Conservation (phyloP, 2,888 invertebrate species). For the Drosophila demipolita region DNA sequence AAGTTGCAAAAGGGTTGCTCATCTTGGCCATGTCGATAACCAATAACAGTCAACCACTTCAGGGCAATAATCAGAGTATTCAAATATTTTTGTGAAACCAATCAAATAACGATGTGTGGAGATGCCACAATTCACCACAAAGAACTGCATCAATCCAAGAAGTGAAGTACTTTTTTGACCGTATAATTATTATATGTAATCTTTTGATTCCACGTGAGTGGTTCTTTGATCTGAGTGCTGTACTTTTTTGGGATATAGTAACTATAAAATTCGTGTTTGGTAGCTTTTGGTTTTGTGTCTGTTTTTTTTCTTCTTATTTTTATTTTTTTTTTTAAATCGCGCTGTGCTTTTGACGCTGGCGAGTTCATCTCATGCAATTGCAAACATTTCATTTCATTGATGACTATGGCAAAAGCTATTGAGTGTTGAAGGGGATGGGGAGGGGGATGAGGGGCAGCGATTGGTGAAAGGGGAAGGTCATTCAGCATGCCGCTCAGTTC, state of each 20-base stretch:
- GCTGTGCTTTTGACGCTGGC: not conserved
- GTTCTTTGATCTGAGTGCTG: not conserved
- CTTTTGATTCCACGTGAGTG: not conserved
- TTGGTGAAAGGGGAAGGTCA: not conserved
- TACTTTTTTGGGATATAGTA: not conserved
- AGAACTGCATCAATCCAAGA: not conserved
- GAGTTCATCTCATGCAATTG: constrained; percentile 6
- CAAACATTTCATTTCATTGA: constrained; percentile 1
- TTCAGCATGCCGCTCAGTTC: not conserved
- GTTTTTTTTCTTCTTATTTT: not conserved
- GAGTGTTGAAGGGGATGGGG: not conserved
- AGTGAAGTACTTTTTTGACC: not conserved
- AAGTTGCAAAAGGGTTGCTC: constrained; percentile 20
- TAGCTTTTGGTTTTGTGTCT: not conserved
- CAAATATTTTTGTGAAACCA: not conserved
- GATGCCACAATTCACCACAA: not conserved
- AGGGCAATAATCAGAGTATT: not conserved
- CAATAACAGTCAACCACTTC: constrained; percentile 3
- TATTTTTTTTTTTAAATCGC: not conserved
- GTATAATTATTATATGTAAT: not conserved
- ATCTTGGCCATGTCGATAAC: constrained; percentile 16
- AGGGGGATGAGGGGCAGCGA: not conserved
- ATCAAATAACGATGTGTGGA: not conserved
- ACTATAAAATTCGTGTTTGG: not conserved
- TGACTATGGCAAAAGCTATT: not conserved